phyloP scores from a whole-genome alignment of 2,888 invertebrate genomes.

The Andrena haemorrhoa region DNA sequence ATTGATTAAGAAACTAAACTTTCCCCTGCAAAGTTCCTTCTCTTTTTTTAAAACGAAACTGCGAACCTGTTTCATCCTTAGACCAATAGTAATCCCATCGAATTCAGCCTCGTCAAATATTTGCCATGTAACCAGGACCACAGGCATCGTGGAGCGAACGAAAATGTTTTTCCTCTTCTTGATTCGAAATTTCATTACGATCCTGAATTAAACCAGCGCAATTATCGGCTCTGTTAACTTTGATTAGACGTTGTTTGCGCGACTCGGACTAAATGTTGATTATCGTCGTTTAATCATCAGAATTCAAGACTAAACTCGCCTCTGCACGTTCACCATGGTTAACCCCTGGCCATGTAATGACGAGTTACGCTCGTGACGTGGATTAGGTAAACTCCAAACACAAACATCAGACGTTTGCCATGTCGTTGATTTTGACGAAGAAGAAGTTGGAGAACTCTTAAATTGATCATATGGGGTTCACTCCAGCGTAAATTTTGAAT shows the following conservation, averaged over 20 bases:
- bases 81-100: not conserved
- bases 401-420: too few relatives aligned
- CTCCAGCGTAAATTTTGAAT: too few relatives aligned
- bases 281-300: conserved; percentile 11
- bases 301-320: not conserved
- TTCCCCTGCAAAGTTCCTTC: not conserved
- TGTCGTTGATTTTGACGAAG: too few relatives aligned
- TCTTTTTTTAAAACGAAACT: not conserved
- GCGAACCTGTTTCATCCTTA: not conserved
- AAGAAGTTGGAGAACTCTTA: too few relatives aligned
- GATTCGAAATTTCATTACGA: not conserved
- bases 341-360: too few relatives aligned
- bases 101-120: not conserved
- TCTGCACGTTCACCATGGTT: not conserved
- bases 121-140: not conserved
- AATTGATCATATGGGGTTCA: too few relatives aligned
- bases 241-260: conserved; percentile 12
- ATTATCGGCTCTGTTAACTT: not conserved
- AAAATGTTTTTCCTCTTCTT: not conserved
- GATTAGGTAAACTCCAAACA: too few relatives aligned
- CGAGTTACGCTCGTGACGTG: not conserved
- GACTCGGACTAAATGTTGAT: conserved; percentile 1
- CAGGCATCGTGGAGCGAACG: not conserved
- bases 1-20: not conserved
- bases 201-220: not conserved